Conservation (phyloP, 2,888 invertebrate genomes). For the Horisme vitalbata region DNA sequence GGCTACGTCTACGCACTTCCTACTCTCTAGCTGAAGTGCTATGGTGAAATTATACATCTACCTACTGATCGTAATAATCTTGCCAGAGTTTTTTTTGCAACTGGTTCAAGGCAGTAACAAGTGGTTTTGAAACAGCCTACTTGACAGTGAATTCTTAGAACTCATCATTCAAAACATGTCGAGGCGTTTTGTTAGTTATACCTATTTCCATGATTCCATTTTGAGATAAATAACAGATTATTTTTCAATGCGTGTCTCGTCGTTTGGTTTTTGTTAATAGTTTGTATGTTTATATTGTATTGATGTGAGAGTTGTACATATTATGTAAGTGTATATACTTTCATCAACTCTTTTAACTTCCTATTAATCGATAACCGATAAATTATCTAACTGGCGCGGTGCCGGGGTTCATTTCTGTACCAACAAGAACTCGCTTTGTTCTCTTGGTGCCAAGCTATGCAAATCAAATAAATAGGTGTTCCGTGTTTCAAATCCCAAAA, state of each 20-base stretch:
- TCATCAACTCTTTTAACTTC: too few species aligned
- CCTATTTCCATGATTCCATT: too few species aligned
- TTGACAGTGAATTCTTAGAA: neutral
- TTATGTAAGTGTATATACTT: too few species aligned
- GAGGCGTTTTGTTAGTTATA: too few species aligned
- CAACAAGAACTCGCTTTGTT: constrained; percentile 7
- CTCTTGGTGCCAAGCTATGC: constrained; percentile 11
- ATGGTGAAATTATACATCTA: constrained; percentile 23
- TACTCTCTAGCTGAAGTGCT: constrained; percentile 36
- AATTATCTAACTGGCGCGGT: neutral
- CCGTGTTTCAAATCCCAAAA: constrained; percentile 34
- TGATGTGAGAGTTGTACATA: too few species aligned
- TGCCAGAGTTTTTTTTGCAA: neutral
- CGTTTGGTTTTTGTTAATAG: too few species aligned
- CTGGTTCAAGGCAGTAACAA: neutral
- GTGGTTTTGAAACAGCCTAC: neutral
- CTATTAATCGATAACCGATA: too few species aligned
- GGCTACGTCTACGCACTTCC: constrained; percentile 55
- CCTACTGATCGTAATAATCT: neutral
- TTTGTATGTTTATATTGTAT: too few species aligned
- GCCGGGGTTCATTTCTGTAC: neutral
- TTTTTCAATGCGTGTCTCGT: too few species aligned
- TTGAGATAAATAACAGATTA: too few species aligned
- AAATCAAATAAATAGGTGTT: constrained; percentile 1
- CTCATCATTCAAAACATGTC: neutral